Base-by-base conservation (phyloP, 1,140 invertebrate genomes). In the Brachionus paranguensis region DNA sequence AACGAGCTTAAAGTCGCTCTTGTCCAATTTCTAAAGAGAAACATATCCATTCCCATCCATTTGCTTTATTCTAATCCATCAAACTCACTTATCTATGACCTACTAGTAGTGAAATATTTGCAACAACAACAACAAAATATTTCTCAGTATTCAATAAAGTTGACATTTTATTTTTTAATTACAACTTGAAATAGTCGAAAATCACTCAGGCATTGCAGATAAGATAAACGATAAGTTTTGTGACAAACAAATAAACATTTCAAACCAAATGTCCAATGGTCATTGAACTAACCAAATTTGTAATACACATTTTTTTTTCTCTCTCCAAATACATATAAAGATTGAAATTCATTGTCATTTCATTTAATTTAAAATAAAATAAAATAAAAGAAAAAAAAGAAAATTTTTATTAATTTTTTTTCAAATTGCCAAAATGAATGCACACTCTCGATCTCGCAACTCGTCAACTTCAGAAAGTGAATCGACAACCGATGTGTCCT, bases 231-330 rank as follows among this genome's bases (percentile, higher is more conserved):
- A 72, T 72, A 72, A 72, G 68, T 72, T 72, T 72, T 72, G 68
- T 72, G 68, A 72, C 68, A 72, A 72, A 72, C 68, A 72, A 72
- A 72, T 72, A 72, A 72, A 72, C 68, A 72, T 72, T 72, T 72
- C 68, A 72, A 41, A 68, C 33, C 33, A 72, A 72, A 72, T 72
- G 68, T 72, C 68, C 68, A 72, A 72, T 72, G 68, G 68, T 72
- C 29, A 72, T 72, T 72, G 68, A 72, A 72, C 68, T 72, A 12
- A 43, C 33, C 10, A 41, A 20, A 72, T 41, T 41, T 41, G 7
- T 37, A 72, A 43, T 43, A 72, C 7, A 72, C 41, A 33, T 68
- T 41, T 68, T 37, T 33, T 68, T 3, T n/a, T 24, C 24, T 41
- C 43, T 72, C 20, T 72, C 33, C 20, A 41, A 72, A 72, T 45